phyloP scores from a whole-genome alignment of 53 echinoderm and acorn worm species.

The Zoroaster sp. region DNA sequence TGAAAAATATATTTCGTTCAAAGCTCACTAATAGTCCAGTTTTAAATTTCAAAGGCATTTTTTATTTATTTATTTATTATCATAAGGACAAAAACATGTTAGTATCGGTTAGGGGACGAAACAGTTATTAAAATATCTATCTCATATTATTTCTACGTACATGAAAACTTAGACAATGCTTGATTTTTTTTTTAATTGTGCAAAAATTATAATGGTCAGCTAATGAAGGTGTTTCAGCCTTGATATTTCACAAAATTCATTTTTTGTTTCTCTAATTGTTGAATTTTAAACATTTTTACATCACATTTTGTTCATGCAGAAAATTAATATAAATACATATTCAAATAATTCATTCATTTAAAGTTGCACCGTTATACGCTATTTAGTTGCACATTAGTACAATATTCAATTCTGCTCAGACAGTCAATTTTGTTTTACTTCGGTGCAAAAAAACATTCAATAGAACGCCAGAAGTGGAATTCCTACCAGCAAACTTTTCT shows the following conservation, averaged over 20 bases:
- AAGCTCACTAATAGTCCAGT: neutral
- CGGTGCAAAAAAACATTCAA: neutral
- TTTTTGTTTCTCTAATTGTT: neutral
- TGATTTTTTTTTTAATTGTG: neutral
- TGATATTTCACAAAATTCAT: conserved; percentile 7
- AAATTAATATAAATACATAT: neutral
- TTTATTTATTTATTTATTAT: neutral
- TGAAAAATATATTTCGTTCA: conserved; percentile 40
- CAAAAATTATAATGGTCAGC: neutral
- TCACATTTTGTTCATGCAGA: conserved; percentile 41
- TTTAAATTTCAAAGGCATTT: conserved; percentile 44
- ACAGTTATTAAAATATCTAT: conserved; percentile 5
- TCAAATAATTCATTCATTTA: conserved; percentile 31
- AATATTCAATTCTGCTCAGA: neutral
- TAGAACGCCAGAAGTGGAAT: neutral
- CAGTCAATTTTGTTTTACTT: conserved; percentile 9
- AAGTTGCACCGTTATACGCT: neutral
- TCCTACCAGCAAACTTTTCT: neutral
- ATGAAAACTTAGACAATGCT: neutral
- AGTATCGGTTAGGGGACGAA: neutral
- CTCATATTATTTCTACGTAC: neutral
- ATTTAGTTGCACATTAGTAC: conserved; percentile 15
- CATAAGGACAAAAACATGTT: neutral
- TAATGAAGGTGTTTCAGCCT: neutral
- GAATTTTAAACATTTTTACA: conserved; percentile 23